Conservation (phyloP, 2,888 invertebrate species). For the Syrista parreyssii region DNA sequence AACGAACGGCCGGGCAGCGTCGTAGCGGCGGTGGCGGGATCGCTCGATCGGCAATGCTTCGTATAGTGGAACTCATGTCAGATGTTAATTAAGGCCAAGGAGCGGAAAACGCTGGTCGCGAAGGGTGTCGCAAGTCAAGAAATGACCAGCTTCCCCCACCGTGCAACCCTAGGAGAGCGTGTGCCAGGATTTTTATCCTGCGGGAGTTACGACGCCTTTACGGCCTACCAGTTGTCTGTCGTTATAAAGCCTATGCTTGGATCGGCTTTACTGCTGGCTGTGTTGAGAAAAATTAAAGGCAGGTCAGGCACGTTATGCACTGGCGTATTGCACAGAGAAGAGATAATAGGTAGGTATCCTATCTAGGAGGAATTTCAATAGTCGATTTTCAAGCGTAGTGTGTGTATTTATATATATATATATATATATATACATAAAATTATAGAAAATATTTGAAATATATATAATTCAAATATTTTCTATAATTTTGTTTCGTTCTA, state of each 20-base stretch:
- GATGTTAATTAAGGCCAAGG: constrained; percentile 64
- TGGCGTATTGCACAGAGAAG: neutral
- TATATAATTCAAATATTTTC: neutral
- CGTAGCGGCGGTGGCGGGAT: constrained; percentile 2
- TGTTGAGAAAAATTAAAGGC: constrained; percentile 29
- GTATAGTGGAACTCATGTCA: constrained; percentile 52
- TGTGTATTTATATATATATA: neutral
- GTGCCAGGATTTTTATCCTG: constrained; percentile 56
- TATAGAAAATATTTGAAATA: too few species aligned
- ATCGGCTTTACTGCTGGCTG: constrained; percentile 32
- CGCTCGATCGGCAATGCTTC: constrained; percentile 37
- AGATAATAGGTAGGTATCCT: neutral
- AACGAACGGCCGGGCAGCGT: constrained; percentile 3
- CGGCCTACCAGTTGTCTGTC: constrained; percentile 34
- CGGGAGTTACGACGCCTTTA: constrained; percentile 51
- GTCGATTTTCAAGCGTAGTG: neutral
- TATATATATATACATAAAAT: too few species aligned
- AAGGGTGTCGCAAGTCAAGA: constrained; percentile 58
- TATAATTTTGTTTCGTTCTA: neutral
- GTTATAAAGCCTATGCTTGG: constrained; percentile 40
- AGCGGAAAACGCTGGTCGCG: constrained; percentile 50
- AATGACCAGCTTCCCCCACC: constrained; percentile 37
- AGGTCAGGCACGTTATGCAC: constrained; percentile 38
- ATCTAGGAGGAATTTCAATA: neutral
- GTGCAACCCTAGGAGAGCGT: constrained; percentile 38